Conservation (phyloP, 2,888 invertebrate species). For the Drosophila ustulata region DNA sequence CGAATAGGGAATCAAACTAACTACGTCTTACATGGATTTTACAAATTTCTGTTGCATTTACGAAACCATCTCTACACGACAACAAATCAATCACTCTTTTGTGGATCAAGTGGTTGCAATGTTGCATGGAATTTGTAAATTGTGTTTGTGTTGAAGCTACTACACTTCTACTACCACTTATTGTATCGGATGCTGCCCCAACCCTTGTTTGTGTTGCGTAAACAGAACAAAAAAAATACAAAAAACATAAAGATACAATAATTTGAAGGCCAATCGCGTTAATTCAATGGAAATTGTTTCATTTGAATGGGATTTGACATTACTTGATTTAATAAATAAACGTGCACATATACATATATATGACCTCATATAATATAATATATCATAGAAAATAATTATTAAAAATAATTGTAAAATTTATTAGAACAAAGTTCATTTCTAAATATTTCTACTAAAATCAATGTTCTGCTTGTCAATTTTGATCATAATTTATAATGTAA, state of each 20-base stretch:
- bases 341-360: no score
- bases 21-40: slow-evolving; percentile 8
- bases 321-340: no score
- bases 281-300: no score
- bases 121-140: slow-evolving; percentile 5
- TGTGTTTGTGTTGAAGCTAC: slow-evolving; percentile 7
- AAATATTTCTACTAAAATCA: no score
- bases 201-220: background rate
- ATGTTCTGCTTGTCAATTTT: no score
- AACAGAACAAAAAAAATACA: background rate
- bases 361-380: no score
- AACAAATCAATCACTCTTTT: background rate
- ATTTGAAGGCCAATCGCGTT: background rate
- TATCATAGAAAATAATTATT: no score
- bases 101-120: background rate
- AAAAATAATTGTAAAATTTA: no score
- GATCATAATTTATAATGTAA: no score
- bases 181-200: slow-evolving; percentile 3
- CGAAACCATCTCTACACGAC: background rate
- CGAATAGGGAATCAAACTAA: slow-evolving; percentile 16
- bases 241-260: background rate
- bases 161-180: background rate
- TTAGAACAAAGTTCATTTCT: no score
- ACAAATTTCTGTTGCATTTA: slow-evolving; percentile 19
- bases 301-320: no score